These are phyloP conservation scores for Amphibalanus amphitrite DNA, from an alignment of 1,140 invertebrate species.

Conservation along the genomic window DNA sequence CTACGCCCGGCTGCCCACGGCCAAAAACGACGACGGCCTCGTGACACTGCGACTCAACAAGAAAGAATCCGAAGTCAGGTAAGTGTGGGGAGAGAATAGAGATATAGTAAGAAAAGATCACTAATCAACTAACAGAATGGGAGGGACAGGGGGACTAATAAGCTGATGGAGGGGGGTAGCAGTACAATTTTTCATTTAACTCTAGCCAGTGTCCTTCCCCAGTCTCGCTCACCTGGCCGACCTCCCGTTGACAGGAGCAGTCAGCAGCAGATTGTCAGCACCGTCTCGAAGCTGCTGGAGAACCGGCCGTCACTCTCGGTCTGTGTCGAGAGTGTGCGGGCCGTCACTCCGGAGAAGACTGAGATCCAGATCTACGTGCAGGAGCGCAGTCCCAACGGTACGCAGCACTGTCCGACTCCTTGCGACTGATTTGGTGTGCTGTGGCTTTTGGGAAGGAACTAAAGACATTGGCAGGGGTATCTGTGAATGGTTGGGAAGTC, in stretches of 20 bases:
- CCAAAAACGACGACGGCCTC: conserved; percentile 69
- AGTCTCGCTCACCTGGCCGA: no score
- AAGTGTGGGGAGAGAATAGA: neutral
- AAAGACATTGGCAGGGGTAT: no score
- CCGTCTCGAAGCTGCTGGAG: neutral
- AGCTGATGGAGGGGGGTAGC: no score
- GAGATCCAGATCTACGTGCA: conserved; percentile 11
- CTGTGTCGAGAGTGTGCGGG: neutral
- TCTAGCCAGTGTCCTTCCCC: no score
- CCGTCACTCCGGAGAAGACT: neutral
- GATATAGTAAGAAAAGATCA: no score
- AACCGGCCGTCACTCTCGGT: neutral
- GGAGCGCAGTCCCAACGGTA: conserved; percentile 14
- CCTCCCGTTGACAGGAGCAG: neutral
- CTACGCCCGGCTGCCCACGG: conserved; percentile 62
- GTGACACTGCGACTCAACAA: conserved; percentile 68
- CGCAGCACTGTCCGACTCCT: no score
- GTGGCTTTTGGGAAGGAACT: no score
- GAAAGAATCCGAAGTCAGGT: conserved; percentile 29
- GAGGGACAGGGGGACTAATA: no score
- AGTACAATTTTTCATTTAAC: no score
- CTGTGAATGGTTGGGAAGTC: no score
- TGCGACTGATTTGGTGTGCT: no score
- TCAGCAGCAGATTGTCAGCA: neutral
- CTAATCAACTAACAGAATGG: no score